Evolutionary conservation across 2,113 vertebrate species (phyloP), one percentile per base, ranked within the genome.

Genomic region (Natator depressus): DNA sequence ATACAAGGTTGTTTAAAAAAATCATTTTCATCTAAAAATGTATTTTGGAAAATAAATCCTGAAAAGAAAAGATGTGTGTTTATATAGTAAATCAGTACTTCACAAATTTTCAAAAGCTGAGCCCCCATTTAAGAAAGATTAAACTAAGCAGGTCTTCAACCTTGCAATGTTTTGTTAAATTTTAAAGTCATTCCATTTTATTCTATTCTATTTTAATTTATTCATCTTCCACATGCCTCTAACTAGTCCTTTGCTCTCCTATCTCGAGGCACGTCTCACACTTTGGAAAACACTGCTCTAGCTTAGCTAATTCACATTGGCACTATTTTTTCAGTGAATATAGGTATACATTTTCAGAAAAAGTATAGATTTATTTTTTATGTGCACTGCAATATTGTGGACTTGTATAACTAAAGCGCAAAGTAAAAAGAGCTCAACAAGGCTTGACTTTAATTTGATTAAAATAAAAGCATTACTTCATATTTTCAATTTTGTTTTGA

Each of bases 381-480:
- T 31, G 38, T 25, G 72, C 82, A 87, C 47, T 54, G n/a, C 91
- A 95, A 13, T 88, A 29, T 82, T 93, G 78, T 88, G 19, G n/a
- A 50, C 89, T 96, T 95, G 57, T 88, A 85, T 84, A 94, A 72
- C 93, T 96, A 95, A 82, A 93, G 83, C 94, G 93, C 38, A 97
- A 97, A 94, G 96, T 94, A 94, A 95, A 96, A 95, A 87, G 83
- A 65, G 24, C 84, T 95, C 50, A 91, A 87, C 80, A 50, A 88
- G 82, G 95, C 97, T 96, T 96, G 96, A 97, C 94, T 94, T 81
- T 97, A 97, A 97, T 94, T 97, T 93, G 97, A 97, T 92, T 96
- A 84, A 95, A 96, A 88, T 95, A 93, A 95, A 97, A 92, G 96
- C 96, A 97, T 97, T 91, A 85, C 97, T 98, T 97, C 80, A 84